Percentiles rank a stretch among this genome's conserved stretches.
Conservation (phyloP, 2,113 vertebrate genomes). For the Verasper variegatus region DNA sequence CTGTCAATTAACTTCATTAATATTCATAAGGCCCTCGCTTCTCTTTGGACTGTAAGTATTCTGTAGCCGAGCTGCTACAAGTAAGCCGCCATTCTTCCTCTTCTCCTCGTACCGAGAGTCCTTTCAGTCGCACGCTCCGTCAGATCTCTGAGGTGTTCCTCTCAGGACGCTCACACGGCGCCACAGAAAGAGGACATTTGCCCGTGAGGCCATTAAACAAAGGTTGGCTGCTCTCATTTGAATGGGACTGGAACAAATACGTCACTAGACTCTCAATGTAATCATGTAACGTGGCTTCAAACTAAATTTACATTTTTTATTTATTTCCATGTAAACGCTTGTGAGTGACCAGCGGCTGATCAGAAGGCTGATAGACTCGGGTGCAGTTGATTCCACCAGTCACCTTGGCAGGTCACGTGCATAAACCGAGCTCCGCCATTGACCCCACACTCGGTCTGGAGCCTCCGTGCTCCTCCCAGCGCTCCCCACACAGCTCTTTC, state of each 20-base stretch:
- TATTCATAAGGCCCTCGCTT: constrained; percentile 73
- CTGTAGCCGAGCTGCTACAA: constrained; percentile 68
- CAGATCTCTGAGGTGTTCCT: constrained; percentile 68
- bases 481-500: neutral
- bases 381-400: constrained; percentile 38
- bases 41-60: constrained; percentile 59
- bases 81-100: constrained; percentile 55
- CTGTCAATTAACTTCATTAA: constrained; percentile 75
- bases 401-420: constrained; percentile 54
- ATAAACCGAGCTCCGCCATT: constrained; percentile 47
- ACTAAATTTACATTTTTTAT: neutral
- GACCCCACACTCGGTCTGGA: constrained; percentile 36
- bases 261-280: constrained; percentile 32
- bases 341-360: constrained; percentile 22
- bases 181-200: constrained; percentile 54
- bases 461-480: neutral
- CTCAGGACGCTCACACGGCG: constrained; percentile 48
- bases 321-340: neutral
- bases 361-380: constrained; percentile 38
- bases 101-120: constrained; percentile 28
- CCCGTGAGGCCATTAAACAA: constrained; percentile 44
- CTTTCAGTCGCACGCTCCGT: constrained; percentile 62
- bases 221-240: constrained; percentile 24
- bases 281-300: neutral
- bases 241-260: constrained; percentile 41